Percentiles rank a stretch among this genome's conserved stretches.
phyloP scores from a whole-genome alignment of 2,888 invertebrate species.

The Cosmia trapezina region DNA sequence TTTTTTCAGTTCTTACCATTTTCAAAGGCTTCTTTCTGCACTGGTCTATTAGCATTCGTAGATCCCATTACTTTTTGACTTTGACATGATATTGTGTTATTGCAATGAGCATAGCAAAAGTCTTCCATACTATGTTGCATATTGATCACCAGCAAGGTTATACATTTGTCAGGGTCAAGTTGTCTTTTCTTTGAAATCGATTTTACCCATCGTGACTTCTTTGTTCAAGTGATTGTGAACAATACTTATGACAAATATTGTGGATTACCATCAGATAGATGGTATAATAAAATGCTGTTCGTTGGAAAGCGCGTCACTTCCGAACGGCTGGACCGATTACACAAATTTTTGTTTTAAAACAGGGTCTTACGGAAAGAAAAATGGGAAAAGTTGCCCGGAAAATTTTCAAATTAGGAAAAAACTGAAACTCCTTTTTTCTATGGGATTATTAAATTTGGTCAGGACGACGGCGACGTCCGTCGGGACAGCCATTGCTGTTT shows the following conservation, averaged over 20 bases:
- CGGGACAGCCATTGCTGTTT: no score
- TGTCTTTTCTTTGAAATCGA: slow-evolving; percentile 39
- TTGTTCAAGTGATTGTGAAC: slow-evolving; percentile 4
- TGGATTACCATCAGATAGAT: neutral
- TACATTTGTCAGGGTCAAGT: slow-evolving; percentile 9
- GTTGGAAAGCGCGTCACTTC: neutral
- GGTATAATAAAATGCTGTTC: neutral
- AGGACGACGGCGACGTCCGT: neutral
- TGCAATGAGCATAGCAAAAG: neutral
- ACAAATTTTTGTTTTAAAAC: neutral
- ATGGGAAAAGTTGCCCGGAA: neutral
- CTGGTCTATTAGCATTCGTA: neutral
- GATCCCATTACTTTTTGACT: neutral
- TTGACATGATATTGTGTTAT: slow-evolving; percentile 1
- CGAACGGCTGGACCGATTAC: no score
- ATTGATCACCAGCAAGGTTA: slow-evolving; percentile 47
- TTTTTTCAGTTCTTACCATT: no score
- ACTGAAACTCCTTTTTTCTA: neutral
- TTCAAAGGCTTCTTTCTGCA: no score
- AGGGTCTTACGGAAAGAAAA: neutral
- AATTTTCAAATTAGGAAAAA: neutral
- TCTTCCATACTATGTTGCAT: slow-evolving; percentile 21
- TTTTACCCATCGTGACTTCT: slow-evolving; percentile 13
- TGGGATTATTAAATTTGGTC: neutral
- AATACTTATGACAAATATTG: neutral